Evolutionary conservation across 2,888 invertebrate species (phyloP).

Genomic region (Pammene aurita): DNA sequence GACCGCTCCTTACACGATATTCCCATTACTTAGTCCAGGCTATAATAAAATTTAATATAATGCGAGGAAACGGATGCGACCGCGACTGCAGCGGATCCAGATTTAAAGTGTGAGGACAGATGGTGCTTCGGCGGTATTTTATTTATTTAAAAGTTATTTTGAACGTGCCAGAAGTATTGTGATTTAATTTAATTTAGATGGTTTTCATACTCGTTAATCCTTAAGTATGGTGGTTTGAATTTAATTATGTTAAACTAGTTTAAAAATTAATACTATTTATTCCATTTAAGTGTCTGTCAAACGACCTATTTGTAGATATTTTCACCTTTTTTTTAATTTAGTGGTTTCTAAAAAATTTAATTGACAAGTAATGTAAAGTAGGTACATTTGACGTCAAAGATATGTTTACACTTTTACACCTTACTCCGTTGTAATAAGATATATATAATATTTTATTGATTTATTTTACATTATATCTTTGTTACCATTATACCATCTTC

Average conservation of each 20-base stretch:
- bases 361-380: too few relatives aligned
- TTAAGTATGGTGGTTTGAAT: too few relatives aligned
- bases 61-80: constrained; percentile 69
- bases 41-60: constrained; percentile 84
- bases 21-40: constrained; percentile 84
- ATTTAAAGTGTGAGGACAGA: constrained; percentile 58
- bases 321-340: too few relatives aligned
- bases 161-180: constrained; percentile 2
- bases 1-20: constrained; percentile 83
- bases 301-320: neutral
- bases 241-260: too few relatives aligned
- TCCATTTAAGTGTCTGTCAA: neutral
- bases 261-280: too few relatives aligned
- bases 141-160: constrained; percentile 19
- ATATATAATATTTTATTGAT: too few relatives aligned
- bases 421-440: too few relatives aligned
- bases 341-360: too few relatives aligned
- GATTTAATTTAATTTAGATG: neutral
- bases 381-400: too few relatives aligned
- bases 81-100: constrained; percentile 40
- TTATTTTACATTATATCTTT: neutral
- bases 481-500: neutral
- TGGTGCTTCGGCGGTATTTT: constrained; percentile 57
- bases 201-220: neutral
- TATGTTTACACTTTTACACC: too few relatives aligned